Evolutionary conservation across 1,140 invertebrate species (phyloP).

Genomic region (Drosophila littoralis): DNA sequence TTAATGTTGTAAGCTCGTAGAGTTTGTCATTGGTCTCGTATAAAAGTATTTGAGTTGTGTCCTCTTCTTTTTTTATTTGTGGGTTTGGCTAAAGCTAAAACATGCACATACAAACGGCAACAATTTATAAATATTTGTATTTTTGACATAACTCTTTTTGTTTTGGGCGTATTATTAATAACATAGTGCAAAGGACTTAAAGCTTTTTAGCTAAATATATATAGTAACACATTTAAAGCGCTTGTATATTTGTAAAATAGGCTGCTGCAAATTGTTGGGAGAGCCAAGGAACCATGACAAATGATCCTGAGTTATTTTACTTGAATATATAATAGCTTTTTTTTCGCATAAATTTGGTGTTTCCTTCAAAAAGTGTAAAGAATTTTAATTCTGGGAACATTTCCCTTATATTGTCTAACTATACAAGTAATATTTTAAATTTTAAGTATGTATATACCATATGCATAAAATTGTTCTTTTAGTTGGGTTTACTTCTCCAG

Average conservation of each 20-base stretch:
- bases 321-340: slow-evolving; percentile 19
- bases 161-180: slow-evolving; percentile 3
- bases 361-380: slow-evolving; percentile 58
- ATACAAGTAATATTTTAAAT: slow-evolving; percentile 56
- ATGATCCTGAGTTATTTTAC: slow-evolving; percentile 45
- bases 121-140: neutral
- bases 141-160: neutral
- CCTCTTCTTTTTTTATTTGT: slow-evolving; percentile 25
- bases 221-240: slow-evolving; percentile 67
- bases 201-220: slow-evolving; percentile 40
- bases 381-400: slow-evolving; percentile 64
- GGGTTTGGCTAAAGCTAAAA: slow-evolving; percentile 59
- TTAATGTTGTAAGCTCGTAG: slow-evolving; percentile 74
- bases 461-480: slow-evolving; percentile 10
- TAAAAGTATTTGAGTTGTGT: slow-evolving; percentile 53
- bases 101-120: slow-evolving; percentile 33
- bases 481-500: neutral
- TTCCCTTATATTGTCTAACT: slow-evolving; percentile 83
- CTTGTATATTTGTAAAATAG: slow-evolving; percentile 24
- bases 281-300: slow-evolving; percentile 38
- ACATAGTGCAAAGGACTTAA: slow-evolving; percentile 27
- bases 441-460: no score
- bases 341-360: slow-evolving; percentile 53
- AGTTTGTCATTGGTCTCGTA: slow-evolving; percentile 73
- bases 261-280: slow-evolving; percentile 10